Percentiles rank a stretch among this genome's conserved stretches.
Conservation (phyloP, 1,140 invertebrate species). For the Tribolium madens region DNA sequence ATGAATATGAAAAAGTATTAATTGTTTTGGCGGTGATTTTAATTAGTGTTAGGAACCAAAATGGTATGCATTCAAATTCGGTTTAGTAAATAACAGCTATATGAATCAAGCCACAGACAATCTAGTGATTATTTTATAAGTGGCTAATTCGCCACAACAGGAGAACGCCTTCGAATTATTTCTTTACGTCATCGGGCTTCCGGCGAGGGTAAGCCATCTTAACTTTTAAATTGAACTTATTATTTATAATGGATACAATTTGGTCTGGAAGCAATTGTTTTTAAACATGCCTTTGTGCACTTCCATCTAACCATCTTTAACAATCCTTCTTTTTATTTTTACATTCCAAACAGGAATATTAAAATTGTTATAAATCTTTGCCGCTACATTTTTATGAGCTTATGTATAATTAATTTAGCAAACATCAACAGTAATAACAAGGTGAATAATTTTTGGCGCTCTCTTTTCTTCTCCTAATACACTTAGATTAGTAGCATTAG, state of each 20-base stretch:
- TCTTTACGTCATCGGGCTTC: conserved; percentile 51
- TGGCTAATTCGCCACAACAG: conserved; percentile 45
- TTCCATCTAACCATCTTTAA: background rate
- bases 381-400: background rate
- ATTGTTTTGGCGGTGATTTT: background rate
- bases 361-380: background rate
- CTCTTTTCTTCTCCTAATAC: too few relatives aligned
- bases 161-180: conserved; percentile 44
- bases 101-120: conserved; percentile 37
- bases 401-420: background rate
- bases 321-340: background rate
- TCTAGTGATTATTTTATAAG: conserved; percentile 45
- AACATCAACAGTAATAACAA: background rate
- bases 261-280: conserved; percentile 47
- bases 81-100: conserved; percentile 22
- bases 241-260: conserved; percentile 54
- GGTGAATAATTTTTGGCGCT: background rate
- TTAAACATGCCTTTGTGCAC: conserved; percentile 11
- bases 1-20: background rate
- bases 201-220: conserved; percentile 50
- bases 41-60: conserved; percentile 3
- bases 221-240: conserved; percentile 52
- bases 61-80: conserved; percentile 21
- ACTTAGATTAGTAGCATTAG: too few relatives aligned
- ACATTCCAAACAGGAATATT: background rate